Conservation (phyloP, 1,140 invertebrate genomes). For the Drosophila bipectinata region DNA sequence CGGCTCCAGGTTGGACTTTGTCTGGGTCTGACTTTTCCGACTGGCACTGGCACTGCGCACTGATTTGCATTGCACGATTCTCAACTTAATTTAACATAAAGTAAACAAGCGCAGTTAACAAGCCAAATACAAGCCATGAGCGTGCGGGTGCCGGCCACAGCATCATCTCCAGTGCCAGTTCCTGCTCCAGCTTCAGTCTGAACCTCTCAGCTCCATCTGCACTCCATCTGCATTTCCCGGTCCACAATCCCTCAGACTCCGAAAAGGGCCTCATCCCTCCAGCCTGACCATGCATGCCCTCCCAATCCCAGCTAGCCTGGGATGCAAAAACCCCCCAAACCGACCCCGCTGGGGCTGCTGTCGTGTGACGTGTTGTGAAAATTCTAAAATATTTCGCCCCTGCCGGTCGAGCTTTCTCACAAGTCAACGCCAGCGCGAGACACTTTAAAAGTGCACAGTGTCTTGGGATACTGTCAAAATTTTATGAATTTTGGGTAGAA, state of each 20-base stretch:
- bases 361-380: slow-evolving; percentile 76
- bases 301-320: neutral
- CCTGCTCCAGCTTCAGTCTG: slow-evolving; percentile 3
- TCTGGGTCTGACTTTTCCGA: slow-evolving; percentile 60
- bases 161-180: slow-evolving; percentile 26
- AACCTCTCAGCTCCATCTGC: slow-evolving; percentile 5
- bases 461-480: neutral
- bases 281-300: slow-evolving; percentile 32
- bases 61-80: slow-evolving; percentile 84
- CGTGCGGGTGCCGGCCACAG: slow-evolving; percentile 67
- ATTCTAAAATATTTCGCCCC: slow-evolving; percentile 75
- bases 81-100: slow-evolving; percentile 84
- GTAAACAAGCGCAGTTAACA: slow-evolving; percentile 83
- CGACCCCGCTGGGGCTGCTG: slow-evolving; percentile 26
- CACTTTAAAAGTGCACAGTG: slow-evolving; percentile 61
- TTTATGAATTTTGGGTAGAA: too few species aligned
- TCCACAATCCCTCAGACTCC: slow-evolving; percentile 34
- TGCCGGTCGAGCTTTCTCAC: slow-evolving; percentile 62
- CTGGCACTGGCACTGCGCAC: slow-evolving; percentile 59
- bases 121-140: slow-evolving; percentile 81
- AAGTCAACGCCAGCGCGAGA: slow-evolving; percentile 75
- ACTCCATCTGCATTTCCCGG: slow-evolving; percentile 30
- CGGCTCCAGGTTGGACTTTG: slow-evolving; percentile 40
- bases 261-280: slow-evolving; percentile 23
- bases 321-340: neutral